Evolutionary conservation across 2,797 vertebrate genomes (phyloP).

Genomic region (Microctenopoma steveboyesi): DNA sequence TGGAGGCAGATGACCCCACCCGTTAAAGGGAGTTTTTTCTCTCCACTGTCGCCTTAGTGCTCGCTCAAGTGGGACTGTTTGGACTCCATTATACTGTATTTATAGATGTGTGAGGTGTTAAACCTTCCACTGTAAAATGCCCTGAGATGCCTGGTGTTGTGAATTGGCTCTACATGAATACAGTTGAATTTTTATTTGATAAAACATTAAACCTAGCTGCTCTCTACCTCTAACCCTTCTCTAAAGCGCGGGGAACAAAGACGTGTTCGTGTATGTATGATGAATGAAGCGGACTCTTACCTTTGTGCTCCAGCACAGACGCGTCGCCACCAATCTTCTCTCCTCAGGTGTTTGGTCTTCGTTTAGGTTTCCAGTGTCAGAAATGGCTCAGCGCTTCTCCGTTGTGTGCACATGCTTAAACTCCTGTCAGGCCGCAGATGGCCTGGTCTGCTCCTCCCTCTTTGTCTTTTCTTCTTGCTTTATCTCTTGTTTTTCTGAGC

Average conservation of each 20-base stretch:
- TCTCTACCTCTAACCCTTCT: neutral
- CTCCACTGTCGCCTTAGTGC: too few relatives aligned
- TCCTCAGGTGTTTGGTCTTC: neutral
- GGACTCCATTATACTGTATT: too few relatives aligned
- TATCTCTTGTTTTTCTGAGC: neutral
- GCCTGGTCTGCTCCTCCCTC: constrained; percentile 16
- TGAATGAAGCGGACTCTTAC: constrained; percentile 43
- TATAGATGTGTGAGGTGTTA: too few relatives aligned
- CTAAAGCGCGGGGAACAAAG: too few relatives aligned
- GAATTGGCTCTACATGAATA: too few relatives aligned
- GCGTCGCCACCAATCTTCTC: neutral
- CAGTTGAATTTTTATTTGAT: too few relatives aligned
- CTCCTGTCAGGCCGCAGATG: constrained; percentile 3
- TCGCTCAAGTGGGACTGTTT: too few relatives aligned
- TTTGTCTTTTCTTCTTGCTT: neutral
- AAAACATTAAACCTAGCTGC: too few relatives aligned
- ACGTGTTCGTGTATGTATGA: neutral
- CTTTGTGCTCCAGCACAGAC: constrained; percentile 15
- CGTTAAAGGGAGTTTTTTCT: too few relatives aligned
- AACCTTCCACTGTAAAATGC: too few relatives aligned
- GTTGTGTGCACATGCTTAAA: neutral
- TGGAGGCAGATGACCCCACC: too few relatives aligned
- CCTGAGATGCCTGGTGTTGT: too few relatives aligned
- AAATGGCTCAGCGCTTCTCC: neutral
- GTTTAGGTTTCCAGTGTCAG: neutral